Percentiles rank a stretch among this genome's conserved stretches.
These are phyloP conservation scores for Saguinus oedipus DNA, from an alignment of 2,797 vertebrate species.

Conservation along the genomic window DNA sequence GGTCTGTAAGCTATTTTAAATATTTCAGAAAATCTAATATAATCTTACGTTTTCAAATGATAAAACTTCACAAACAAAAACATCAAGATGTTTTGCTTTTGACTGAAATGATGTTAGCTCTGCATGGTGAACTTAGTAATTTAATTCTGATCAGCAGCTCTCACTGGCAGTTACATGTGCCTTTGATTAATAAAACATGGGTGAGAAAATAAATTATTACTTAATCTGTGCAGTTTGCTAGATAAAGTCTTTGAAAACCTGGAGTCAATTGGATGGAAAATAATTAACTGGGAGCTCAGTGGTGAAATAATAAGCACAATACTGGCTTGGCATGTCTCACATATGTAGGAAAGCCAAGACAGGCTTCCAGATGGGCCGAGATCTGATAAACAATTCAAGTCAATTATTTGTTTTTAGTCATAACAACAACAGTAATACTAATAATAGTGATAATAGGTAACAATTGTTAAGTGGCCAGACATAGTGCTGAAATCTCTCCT, in stretches of 20 bases:
- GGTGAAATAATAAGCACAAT: neutral
- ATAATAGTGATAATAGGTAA: neutral
- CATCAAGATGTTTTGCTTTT: constrained; percentile 38
- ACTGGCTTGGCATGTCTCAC: neutral
- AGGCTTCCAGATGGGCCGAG: neutral
- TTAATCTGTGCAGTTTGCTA: constrained; percentile 64
- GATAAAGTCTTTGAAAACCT: constrained; percentile 72
- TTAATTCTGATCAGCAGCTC: constrained; percentile 64
- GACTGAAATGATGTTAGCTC: constrained; percentile 49
- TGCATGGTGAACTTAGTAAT: constrained; percentile 24
- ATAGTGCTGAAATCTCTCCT: neutral
- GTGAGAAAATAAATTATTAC: constrained; percentile 76
- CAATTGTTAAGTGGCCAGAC: neutral
- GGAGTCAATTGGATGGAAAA: constrained; percentile 26
- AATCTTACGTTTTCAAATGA: constrained; percentile 36
- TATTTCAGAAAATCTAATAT: constrained; percentile 54
- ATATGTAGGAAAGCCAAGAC: neutral
- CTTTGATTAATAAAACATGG: constrained; percentile 79
- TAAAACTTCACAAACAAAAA: constrained; percentile 52
- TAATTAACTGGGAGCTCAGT: constrained; percentile 46
- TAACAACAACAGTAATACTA: neutral
- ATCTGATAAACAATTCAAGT: neutral
- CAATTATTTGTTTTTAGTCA: neutral
- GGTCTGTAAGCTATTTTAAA: constrained; percentile 25
- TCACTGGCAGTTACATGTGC: constrained; percentile 60